These are phyloP conservation scores for Drepanosiphum platanoidis DNA, from an alignment of 2,888 invertebrate species.

Conservation along the genomic window DNA sequence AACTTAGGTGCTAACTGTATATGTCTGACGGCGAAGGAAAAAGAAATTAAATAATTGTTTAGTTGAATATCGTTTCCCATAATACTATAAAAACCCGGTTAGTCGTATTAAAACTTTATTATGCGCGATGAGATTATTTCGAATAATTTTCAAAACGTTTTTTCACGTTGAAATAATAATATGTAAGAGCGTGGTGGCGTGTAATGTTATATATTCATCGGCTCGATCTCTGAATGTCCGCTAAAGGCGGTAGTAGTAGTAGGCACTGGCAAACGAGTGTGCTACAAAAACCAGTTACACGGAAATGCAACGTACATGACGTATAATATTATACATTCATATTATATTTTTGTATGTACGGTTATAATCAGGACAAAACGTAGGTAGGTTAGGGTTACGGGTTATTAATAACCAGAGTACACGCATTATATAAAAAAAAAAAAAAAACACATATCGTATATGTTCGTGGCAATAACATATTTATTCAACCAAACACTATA, in stretches of 20 bases:
- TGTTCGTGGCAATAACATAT: conserved; percentile 1
- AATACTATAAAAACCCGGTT: too few relatives aligned
- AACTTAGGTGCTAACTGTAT: too few relatives aligned
- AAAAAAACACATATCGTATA: neutral
- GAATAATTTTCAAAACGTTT: neutral
- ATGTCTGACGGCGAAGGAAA: too few relatives aligned
- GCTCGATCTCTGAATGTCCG: neutral
- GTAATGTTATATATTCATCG: neutral
- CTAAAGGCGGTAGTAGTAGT: neutral
- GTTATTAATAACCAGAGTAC: conserved; percentile 55
- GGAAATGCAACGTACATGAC: conserved; percentile 27
- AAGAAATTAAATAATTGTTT: too few relatives aligned
- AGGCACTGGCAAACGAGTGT: conserved; percentile 8
- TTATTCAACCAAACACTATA: neutral
- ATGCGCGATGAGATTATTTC: too few relatives aligned
- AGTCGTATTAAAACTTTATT: too few relatives aligned
- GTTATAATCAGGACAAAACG: conserved; percentile 50
- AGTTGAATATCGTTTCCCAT: too few relatives aligned
- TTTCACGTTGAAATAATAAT: neutral
- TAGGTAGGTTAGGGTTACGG: conserved; percentile 58
- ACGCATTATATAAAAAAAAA: conserved; percentile 3
- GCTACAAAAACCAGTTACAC: conserved; percentile 58
- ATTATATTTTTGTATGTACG: conserved; percentile 22
- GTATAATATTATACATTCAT: conserved; percentile 15
- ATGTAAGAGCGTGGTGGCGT: neutral